Evolutionary conservation across 1,140 invertebrate genomes (phyloP).

Genomic region (Elymnias hypermnestra): DNA sequence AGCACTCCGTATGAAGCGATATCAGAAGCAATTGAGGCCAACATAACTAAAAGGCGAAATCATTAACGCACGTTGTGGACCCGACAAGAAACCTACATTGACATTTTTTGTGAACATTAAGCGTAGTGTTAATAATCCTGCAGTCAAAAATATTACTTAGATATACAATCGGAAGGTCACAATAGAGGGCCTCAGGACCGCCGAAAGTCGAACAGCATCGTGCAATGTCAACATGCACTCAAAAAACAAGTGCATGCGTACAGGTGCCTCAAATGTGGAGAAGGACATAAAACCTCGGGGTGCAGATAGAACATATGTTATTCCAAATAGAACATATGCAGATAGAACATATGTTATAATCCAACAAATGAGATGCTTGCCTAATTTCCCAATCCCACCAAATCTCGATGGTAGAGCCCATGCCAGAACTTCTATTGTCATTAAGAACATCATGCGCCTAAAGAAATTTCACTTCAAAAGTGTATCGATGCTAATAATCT

Average conservation of each 20-base stretch:
- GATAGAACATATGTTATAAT: too few species aligned
- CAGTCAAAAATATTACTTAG: neutral
- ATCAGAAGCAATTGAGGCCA: neutral
- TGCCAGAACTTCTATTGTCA: slow-evolving; percentile 12
- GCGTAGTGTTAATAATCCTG: neutral
- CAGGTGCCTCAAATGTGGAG: slow-evolving; percentile 1
- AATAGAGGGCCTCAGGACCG: neutral
- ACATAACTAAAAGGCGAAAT: neutral
- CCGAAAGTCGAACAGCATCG: neutral
- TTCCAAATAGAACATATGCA: slow-evolving; percentile 16
- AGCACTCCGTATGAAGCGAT: neutral
- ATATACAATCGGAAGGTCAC: neutral
- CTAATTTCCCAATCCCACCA: too few species aligned
- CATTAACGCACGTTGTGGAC: neutral
- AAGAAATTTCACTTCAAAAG: slow-evolving; percentile 20
- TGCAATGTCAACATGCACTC: neutral
- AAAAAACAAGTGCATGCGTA: neutral
- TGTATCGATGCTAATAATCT: slow-evolving; percentile 4
- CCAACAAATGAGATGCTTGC: too few species aligned
- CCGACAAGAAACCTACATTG: neutral
- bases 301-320: neutral
- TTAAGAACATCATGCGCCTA: slow-evolving; percentile 15
- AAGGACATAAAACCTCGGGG: neutral
- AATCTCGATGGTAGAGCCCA: slow-evolving; percentile 16
- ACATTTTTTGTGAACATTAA: neutral